Percentiles rank a stretch among this genome's conserved stretches.
Evolutionary conservation across 1,140 invertebrate genomes (phyloP).

Genomic region (Prorops nasuta): DNA sequence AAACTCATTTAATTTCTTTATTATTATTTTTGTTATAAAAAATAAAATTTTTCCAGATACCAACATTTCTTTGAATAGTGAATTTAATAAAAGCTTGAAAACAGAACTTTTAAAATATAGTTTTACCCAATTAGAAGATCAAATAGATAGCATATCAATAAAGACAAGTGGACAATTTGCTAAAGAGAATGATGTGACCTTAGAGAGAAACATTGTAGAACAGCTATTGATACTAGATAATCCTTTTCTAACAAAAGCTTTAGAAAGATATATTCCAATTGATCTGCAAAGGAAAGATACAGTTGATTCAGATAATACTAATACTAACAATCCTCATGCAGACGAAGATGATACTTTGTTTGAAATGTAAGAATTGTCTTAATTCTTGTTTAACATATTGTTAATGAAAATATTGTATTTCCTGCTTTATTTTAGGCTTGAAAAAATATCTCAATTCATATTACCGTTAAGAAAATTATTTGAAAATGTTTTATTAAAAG

Average conservation of each 20-base stretch:
- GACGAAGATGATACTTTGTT: not conserved
- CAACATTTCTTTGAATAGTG: constrained; percentile 37
- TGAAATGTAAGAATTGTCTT: not conserved
- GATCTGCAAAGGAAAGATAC: constrained; percentile 22
- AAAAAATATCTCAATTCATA: constrained; percentile 33
- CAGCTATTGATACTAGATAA: constrained; percentile 45
- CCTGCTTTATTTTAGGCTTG: constrained; percentile 33
- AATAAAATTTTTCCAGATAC: constrained; percentile 23
- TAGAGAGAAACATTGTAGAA: constrained; percentile 36
- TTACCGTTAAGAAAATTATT: constrained; percentile 50
- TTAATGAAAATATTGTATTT: too few relatives aligned
- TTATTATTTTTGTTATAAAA: not conserved
- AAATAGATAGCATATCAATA: constrained; percentile 12
- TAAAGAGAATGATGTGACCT: constrained; percentile 20
- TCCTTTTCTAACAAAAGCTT: constrained; percentile 50
- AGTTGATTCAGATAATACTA: constrained; percentile 21
- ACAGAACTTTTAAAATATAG: constrained; percentile 39
- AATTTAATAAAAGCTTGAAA: constrained; percentile 39
- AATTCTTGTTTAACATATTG: constrained; percentile 2
- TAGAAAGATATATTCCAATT: constrained; percentile 39
- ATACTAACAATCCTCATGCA: not conserved
- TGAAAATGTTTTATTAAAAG: constrained; percentile 44
- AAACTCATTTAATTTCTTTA: too few relatives aligned
- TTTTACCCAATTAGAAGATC: constrained; percentile 9
- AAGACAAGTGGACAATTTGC: constrained; percentile 18